Evolutionary conservation across 2,113 vertebrate genomes (phyloP).

Genomic region (Chitala chitala): DNA sequence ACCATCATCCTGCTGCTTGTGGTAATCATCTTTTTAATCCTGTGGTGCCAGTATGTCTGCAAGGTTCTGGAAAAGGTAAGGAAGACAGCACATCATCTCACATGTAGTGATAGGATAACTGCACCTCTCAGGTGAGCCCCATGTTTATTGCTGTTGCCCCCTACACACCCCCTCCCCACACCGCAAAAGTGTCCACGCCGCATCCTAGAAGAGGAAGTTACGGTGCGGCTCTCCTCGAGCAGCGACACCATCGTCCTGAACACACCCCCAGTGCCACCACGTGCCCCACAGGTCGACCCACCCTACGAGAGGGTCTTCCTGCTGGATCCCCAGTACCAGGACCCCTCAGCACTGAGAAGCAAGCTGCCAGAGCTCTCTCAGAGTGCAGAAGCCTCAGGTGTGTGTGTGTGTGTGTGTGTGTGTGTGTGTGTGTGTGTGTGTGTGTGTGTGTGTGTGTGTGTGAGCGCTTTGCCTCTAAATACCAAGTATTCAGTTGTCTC

Average conservation of each 20-base stretch:
- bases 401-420: neutral
- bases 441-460: too few species aligned
- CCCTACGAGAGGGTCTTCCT: conserved; percentile 84
- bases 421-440: too few species aligned
- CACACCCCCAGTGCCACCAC: conserved; percentile 66
- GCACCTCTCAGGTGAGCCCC: neutral
- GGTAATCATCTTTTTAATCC: conserved; percentile 79
- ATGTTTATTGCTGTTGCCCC: neutral
- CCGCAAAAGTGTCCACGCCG: too few species aligned
- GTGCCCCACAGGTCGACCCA: conserved; percentile 63
- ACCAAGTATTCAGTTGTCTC: too few species aligned
- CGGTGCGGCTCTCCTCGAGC: conserved; percentile 77
- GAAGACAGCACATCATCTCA: too few species aligned
- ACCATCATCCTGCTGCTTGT: conserved; percentile 84
- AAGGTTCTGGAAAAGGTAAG: conserved; percentile 83
- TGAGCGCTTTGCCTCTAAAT: too few species aligned
- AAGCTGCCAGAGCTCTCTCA: conserved; percentile 81
- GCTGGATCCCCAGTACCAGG: conserved; percentile 80
- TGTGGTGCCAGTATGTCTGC: conserved; percentile 84
- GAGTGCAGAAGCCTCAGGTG: conserved; percentile 82
- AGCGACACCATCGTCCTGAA: conserved; percentile 78
- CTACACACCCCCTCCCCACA: conserved; percentile 73
- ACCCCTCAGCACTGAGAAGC: conserved; percentile 69
- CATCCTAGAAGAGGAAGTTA: conserved; percentile 83
- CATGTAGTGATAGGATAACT: neutral